Conservation (phyloP, 2,888 invertebrate genomes). For the Cantharis lateralis region DNA sequence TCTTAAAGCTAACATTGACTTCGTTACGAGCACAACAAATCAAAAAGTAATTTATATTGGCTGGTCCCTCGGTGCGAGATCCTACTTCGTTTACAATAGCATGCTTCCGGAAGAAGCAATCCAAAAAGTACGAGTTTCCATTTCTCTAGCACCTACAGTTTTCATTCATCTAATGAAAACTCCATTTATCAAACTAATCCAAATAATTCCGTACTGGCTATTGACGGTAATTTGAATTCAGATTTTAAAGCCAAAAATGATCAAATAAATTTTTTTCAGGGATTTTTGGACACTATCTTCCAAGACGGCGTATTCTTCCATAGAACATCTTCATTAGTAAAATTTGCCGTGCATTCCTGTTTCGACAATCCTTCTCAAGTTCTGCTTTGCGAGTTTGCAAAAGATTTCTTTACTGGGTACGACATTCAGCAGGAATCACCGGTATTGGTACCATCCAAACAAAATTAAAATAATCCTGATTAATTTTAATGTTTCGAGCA, state of each 20-base stretch:
- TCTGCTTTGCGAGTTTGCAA: constrained; percentile 21
- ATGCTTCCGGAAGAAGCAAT: neutral
- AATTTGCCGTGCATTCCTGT: constrained; percentile 1
- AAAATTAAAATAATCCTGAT: neutral
- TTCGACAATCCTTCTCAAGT: constrained; percentile 25
- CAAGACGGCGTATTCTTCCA: neutral
- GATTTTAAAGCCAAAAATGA: neutral
- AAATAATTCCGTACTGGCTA: neutral
- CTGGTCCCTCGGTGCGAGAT: neutral
- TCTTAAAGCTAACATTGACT: neutral
- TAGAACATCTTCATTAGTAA: neutral
- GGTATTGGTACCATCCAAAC: constrained; percentile 6
- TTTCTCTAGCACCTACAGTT: neutral
- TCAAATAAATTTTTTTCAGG: neutral
- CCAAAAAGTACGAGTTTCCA: neutral
- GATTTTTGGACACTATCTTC: neutral
- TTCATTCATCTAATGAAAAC: neutral
- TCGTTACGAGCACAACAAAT: neutral
- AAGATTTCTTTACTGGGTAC: constrained; percentile 18
- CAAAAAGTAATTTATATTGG: neutral
- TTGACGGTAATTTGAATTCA: neutral
- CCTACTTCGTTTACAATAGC: neutral
- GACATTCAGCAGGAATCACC: constrained; percentile 29
- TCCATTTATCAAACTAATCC: neutral
- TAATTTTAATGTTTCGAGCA: constrained; percentile 27